Base-by-base conservation (phyloP, 2,113 vertebrate species). In the Monarcha castaneiventris region DNA sequence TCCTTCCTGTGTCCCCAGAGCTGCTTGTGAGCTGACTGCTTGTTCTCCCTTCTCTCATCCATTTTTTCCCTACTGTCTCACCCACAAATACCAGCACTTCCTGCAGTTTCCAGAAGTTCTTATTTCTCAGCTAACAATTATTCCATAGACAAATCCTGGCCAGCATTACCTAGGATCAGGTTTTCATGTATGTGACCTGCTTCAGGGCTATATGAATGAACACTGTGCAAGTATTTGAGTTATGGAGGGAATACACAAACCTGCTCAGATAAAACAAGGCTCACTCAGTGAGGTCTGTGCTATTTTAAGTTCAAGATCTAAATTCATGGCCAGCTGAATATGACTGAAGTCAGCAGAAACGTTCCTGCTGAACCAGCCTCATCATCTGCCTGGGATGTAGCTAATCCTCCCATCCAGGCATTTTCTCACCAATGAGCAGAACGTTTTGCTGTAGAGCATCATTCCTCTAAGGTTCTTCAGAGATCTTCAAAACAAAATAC, bases 281-380 rank as follows among this genome's bases (percentile, higher is more conserved):
- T 78, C 20, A 41, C 3, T 78, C 43, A 63, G 18, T 67, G 83
- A 79, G 18, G 10, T 79, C 30, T 78, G 10, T 76, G 16, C 26
- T 81, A 52, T 77, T 92, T 94, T 59, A 81, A 91, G 29, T 37
- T 84, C 58, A 69, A 61, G 27, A n/a, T 67, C 16, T 56, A 93
- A 73, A 85, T 62, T 85, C 3, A 44, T 39, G 1, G 1, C 22
- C 29, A 90, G 37, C 22, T 87, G 56, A 78, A 91, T 67, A 76
- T 1, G 0, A 11, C 17, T 49, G 29, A n/a, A 62, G 19, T 61
- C n/a, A 46, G n/a, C 21, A 5, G 9, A 77, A 64, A 48, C 46
- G 37, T 41, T n/a, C 14, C 4, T 83, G n/a, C 58, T 66, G 63
- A 76, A 43, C 0, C 1, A 73, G 4, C 13, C 26, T 37, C 9